phyloP scores from a whole-genome alignment of 2,888 invertebrate genomes.

The Magallana nippona region DNA sequence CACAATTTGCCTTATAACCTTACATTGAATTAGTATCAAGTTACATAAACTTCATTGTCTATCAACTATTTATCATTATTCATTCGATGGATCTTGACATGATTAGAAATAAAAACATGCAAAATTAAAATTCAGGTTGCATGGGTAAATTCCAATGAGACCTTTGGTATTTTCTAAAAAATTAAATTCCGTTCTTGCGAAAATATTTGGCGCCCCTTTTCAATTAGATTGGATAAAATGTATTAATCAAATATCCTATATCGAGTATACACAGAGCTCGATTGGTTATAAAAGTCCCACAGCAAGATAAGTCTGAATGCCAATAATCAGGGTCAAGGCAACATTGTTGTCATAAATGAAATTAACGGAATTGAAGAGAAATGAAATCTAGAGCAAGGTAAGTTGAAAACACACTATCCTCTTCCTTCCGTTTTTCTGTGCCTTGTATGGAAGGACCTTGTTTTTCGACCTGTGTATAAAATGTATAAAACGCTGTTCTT shows the following conservation, averaged over 20 bases:
- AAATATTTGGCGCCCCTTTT: background rate
- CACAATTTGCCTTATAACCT: too few species aligned
- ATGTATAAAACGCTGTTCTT: too few species aligned
- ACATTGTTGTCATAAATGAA: background rate
- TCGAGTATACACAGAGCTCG: background rate
- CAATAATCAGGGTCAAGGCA: slow-evolving; percentile 9
- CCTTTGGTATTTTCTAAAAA: background rate
- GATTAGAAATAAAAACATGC: too few species aligned
- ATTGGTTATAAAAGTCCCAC: background rate
- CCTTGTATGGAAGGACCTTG: too few species aligned
- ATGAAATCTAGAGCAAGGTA: slow-evolving; percentile 2
- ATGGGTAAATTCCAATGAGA: too few species aligned
- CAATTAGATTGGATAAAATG: background rate
- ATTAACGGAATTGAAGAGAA: background rate
- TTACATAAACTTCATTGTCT: too few species aligned
- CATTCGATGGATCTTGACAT: too few species aligned
- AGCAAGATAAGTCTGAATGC: slow-evolving; percentile 7
- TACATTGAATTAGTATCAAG: too few species aligned
- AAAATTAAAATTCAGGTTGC: too few species aligned
- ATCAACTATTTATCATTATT: too few species aligned
- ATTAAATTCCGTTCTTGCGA: background rate
- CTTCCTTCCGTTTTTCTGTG: background rate
- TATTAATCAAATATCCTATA: slow-evolving; percentile 10
- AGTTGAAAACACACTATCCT: background rate
- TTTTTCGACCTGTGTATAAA: too few species aligned